Conservation (phyloP, 1,140 invertebrate species). For the Sarcophaga peregrina region DNA sequence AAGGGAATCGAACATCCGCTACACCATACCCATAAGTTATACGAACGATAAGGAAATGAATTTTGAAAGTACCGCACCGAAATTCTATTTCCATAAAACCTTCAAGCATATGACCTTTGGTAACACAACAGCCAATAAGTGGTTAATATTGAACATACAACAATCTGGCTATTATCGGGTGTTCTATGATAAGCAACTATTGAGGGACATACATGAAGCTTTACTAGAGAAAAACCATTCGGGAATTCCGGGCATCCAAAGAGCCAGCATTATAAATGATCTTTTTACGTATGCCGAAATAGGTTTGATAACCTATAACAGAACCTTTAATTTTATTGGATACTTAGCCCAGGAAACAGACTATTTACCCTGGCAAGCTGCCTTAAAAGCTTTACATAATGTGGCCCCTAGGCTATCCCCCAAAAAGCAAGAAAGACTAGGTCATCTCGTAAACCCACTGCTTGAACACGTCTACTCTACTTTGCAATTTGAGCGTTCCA, state of each 20-base stretch:
- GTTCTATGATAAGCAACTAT: slow-evolving; percentile 71
- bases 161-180: slow-evolving; percentile 74
- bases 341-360: slow-evolving; percentile 70
- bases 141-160: slow-evolving; percentile 67
- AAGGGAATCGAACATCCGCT: slow-evolving; percentile 58
- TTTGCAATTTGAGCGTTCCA: slow-evolving; percentile 47
- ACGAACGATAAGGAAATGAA: slow-evolving; percentile 66
- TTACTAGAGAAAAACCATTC: slow-evolving; percentile 62
- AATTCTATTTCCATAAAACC: slow-evolving; percentile 59
- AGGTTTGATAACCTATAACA: slow-evolving; percentile 68
- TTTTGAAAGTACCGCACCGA: slow-evolving; percentile 70
- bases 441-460: slow-evolving; percentile 49
- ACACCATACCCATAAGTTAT: slow-evolving; percentile 75
- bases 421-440: slow-evolving; percentile 50
- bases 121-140: slow-evolving; percentile 47
- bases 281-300: slow-evolving; percentile 75
- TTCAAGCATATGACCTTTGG: slow-evolving; percentile 50
- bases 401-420: slow-evolving; percentile 49
- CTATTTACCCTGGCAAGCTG: slow-evolving; percentile 71
- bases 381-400: slow-evolving; percentile 52
- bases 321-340: slow-evolving; percentile 67
- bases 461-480: slow-evolving; percentile 47
- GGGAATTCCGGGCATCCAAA: slow-evolving; percentile 75
- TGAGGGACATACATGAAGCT: slow-evolving; percentile 66
- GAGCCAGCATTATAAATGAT: slow-evolving; percentile 83